Conservation (phyloP, 1,140 invertebrate genomes). For the Antheraea pernyi region DNA sequence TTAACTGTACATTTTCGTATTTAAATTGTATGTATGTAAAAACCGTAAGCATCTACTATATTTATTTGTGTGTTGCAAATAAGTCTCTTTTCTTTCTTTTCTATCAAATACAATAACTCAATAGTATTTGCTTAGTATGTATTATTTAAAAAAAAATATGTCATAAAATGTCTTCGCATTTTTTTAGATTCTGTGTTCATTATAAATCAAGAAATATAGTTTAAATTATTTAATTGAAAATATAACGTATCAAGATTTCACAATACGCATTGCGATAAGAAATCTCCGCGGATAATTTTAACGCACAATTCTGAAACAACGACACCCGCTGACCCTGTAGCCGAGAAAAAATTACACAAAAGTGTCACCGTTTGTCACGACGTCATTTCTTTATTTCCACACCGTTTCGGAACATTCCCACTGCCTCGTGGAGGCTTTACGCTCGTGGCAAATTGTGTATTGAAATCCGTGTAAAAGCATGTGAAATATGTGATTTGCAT, state of each 20-base stretch:
- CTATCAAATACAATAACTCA: too few species aligned
- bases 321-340: constrained; percentile 18
- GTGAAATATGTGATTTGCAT: not conserved
- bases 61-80: too few species aligned
- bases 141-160: too few species aligned
- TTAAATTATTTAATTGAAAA: too few species aligned
- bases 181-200: too few species aligned
- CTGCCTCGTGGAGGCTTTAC: constrained; percentile 10
- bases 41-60: too few species aligned
- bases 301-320: not conserved
- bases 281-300: not conserved
- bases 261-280: not conserved
- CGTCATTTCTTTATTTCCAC: constrained; percentile 36
- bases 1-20: too few species aligned
- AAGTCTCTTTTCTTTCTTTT: too few species aligned
- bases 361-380: constrained; percentile 45
- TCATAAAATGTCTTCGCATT: too few species aligned
- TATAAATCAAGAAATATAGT: too few species aligned
- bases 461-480: constrained; percentile 8
- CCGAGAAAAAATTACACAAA: constrained; percentile 40
- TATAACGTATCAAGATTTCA: not conserved
- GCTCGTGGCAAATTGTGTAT: constrained; percentile 27
- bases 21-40: too few species aligned
- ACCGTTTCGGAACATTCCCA: constrained; percentile 29
- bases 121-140: too few species aligned